phyloP scores from a whole-genome alignment of 2,888 invertebrate genomes.

The Diploptera punctata region DNA sequence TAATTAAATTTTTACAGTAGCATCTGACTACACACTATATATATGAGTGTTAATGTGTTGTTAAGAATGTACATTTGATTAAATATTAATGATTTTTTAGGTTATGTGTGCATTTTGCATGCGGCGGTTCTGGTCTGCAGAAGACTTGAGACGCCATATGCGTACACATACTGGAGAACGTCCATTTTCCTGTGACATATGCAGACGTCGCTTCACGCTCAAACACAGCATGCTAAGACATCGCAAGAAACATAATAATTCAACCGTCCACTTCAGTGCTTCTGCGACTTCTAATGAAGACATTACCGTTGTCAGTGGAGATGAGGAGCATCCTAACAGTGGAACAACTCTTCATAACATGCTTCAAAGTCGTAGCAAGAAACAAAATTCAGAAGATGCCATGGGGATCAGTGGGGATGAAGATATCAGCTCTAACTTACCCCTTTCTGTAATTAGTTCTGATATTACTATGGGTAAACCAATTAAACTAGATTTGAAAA shows the following conservation, averaged over 20 bases:
- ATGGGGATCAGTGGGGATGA: conserved; percentile 32
- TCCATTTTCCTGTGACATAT: conserved; percentile 91
- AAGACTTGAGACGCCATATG: conserved; percentile 93
- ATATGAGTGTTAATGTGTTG: not conserved
- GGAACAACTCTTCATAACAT: conserved; percentile 1
- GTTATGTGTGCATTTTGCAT: conserved; percentile 92
- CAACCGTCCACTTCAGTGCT: conserved; percentile 22
- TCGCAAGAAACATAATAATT: conserved; percentile 80
- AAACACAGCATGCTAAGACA: conserved; percentile 96
- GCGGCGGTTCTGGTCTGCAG: conserved; percentile 94
- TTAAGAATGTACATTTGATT: conserved; percentile 26
- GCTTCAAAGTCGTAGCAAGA: conserved; percentile 36
- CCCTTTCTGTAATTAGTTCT: not conserved
- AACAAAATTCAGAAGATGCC: not conserved
- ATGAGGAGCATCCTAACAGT: conserved; percentile 42
- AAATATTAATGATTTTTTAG: too few species aligned
- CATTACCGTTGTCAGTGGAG: conserved; percentile 33
- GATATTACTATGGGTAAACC: conserved; percentile 3
- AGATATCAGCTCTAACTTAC: not conserved
- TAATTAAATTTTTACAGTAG: not conserved
- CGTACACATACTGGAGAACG: conserved; percentile 91
- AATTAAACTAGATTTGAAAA: conserved; percentile 9
- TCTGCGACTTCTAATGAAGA: conserved; percentile 58
- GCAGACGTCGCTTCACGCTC: conserved; percentile 85
- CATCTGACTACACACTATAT: not conserved